Conservation (phyloP, 2,888 invertebrate species). For the Dexiosoma caninum region DNA sequence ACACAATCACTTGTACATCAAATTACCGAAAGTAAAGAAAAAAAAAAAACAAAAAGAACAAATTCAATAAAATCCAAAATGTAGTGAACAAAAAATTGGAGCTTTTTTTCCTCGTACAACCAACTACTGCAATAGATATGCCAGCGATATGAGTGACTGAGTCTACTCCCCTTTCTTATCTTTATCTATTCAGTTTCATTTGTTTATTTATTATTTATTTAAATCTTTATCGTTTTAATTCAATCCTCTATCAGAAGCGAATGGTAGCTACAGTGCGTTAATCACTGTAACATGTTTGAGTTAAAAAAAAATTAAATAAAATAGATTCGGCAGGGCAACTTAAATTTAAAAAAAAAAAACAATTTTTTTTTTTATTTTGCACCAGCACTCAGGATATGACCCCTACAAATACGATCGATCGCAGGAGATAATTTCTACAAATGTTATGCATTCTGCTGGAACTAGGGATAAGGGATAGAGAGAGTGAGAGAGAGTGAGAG, state of each 20-base stretch:
- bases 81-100: slow-evolving; percentile 32
- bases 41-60: background rate
- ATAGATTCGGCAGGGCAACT: no score
- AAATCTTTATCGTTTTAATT: slow-evolving; percentile 63
- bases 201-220: slow-evolving; percentile 64
- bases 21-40: slow-evolving; percentile 16
- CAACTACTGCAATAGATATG: slow-evolving; percentile 23
- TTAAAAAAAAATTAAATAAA: background rate
- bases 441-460: no score
- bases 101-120: slow-evolving; percentile 5
- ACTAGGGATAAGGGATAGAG: no score
- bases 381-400: no score
- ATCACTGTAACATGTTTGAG: background rate
- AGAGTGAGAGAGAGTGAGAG: no score
- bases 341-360: no score
- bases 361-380: no score
- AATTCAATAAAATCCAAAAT: slow-evolving; percentile 26
- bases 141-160: slow-evolving; percentile 32
- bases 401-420: no score
- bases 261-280: background rate
- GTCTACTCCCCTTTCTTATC: slow-evolving; percentile 52
- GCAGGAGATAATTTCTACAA: no score
- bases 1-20: slow-evolving; percentile 48
- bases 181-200: slow-evolving; percentile 60
- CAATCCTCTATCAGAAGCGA: background rate